Conservation (phyloP, 2,888 invertebrate genomes). For the Trissoscelio sp. region DNA sequence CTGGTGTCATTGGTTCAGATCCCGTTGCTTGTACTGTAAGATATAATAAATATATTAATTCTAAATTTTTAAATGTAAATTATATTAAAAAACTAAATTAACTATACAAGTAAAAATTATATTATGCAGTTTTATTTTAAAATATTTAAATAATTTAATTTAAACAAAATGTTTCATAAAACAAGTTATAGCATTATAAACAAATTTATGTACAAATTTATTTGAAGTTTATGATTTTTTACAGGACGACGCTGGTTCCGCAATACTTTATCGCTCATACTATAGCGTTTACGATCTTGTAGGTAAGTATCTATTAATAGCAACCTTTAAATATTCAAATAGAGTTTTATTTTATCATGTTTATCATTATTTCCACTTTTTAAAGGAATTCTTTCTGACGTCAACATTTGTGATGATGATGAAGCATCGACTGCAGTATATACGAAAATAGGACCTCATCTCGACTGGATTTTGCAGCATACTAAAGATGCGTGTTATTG, state of each 20-base stretch:
- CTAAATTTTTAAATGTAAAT: no score
- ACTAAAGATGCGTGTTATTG: conserved; percentile 86
- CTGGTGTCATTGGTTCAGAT: conserved; percentile 84
- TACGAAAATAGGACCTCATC: conserved; percentile 84
- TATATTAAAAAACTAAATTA: no score
- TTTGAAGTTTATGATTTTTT: not conserved
- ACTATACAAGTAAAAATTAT: no score
- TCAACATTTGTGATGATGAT: conserved; percentile 83
- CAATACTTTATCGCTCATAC: conserved; percentile 84
- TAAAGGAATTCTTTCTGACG: conserved; percentile 84
- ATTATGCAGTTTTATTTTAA: no score
- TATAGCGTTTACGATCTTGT: conserved; percentile 84
- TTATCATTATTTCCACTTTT: not conserved
- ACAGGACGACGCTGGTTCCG: conserved; percentile 85
- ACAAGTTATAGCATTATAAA: no score
- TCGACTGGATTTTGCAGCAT: conserved; percentile 85
- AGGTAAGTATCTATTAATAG: conserved; percentile 78
- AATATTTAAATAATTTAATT: no score
- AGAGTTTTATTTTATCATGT: not conserved
- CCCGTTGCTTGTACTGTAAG: conserved; percentile 85
- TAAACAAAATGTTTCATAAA: no score
- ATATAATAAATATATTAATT: not conserved
- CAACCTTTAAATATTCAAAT: not conserved
- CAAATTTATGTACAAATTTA: no score
- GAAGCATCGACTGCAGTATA: conserved; percentile 83